phyloP scores from a whole-genome alignment of 2,888 invertebrate genomes.

The Monopis laevigella region DNA sequence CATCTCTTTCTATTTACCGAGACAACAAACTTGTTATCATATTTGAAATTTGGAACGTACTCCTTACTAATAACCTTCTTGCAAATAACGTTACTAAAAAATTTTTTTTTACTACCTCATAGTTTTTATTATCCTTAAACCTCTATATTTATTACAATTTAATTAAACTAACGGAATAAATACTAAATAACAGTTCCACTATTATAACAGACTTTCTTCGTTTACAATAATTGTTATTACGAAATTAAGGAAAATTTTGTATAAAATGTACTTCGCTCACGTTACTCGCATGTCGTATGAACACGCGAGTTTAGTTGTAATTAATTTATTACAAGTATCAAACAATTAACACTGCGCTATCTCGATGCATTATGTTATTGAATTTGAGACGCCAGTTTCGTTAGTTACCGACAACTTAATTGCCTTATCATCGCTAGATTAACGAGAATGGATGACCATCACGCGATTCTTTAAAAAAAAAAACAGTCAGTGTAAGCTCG shows the following conservation, averaged over 20 bases:
- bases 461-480: slow-evolving; percentile 5
- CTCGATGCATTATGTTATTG: slow-evolving; percentile 59
- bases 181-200: neutral
- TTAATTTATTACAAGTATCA: slow-evolving; percentile 66
- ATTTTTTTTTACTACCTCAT: no score
- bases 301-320: slow-evolving; percentile 56
- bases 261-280: slow-evolving; percentile 14
- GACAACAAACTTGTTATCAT: no score
- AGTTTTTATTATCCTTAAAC: no score
- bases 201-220: slow-evolving; percentile 1
- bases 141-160: no score
- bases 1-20: no score
- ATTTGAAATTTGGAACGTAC: no score
- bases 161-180: neutral
- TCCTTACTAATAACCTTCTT: no score
- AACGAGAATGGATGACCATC: slow-evolving; percentile 11
- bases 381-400: slow-evolving; percentile 37
- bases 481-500: neutral
- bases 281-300: slow-evolving; percentile 19
- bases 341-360: slow-evolving; percentile 36
- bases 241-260: slow-evolving; percentile 19
- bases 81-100: no score
- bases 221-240: slow-evolving; percentile 1
- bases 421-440: slow-evolving; percentile 12
- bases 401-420: slow-evolving; percentile 11